Percentiles rank a stretch among this genome's conserved stretches.
These are phyloP conservation scores for Serrognathus titanus DNA, from an alignment of 2,888 invertebrate species.

Conservation along the genomic window DNA sequence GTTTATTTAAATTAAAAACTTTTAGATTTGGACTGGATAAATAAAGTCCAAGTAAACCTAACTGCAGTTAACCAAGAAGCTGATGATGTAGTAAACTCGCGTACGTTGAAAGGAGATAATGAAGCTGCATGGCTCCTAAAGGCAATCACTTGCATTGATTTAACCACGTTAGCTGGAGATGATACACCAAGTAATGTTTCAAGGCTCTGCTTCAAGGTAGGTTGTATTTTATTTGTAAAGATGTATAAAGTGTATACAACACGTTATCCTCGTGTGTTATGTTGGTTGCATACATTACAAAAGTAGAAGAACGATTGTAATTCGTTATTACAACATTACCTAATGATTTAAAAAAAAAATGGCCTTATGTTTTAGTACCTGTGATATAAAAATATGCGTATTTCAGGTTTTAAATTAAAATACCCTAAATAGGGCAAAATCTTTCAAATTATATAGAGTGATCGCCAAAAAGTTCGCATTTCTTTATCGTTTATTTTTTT, in stretches of 20 bases:
- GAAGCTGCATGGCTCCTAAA: slow-evolving; percentile 75
- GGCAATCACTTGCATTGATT: slow-evolving; percentile 82
- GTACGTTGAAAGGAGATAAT: slow-evolving; percentile 49
- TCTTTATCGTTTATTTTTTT: too few species aligned
- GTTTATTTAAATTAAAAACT: slow-evolving; percentile 8
- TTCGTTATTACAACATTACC: too few species aligned
- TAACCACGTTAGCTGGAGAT: slow-evolving; percentile 88
- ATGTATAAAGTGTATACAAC: neutral
- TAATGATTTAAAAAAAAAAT: too few species aligned
- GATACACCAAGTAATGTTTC: slow-evolving; percentile 75
- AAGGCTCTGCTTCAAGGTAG: slow-evolving; percentile 77
- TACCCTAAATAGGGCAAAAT: too few species aligned
- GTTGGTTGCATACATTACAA: too few species aligned
- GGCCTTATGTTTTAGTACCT: too few species aligned
- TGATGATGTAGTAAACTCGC: slow-evolving; percentile 47
- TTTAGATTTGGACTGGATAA: slow-evolving; percentile 52
- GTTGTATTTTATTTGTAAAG: slow-evolving; percentile 17
- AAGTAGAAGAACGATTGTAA: too few species aligned
- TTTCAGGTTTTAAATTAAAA: too few species aligned
- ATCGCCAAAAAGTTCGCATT: too few species aligned
- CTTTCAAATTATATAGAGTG: too few species aligned
- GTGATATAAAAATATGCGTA: too few species aligned
- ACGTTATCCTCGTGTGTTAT: too few species aligned
- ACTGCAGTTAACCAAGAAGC: slow-evolving; percentile 56
- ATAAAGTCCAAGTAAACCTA: slow-evolving; percentile 55